phyloP scores from a whole-genome alignment of 2,113 vertebrate species.

The Rattus rattus region DNA sequence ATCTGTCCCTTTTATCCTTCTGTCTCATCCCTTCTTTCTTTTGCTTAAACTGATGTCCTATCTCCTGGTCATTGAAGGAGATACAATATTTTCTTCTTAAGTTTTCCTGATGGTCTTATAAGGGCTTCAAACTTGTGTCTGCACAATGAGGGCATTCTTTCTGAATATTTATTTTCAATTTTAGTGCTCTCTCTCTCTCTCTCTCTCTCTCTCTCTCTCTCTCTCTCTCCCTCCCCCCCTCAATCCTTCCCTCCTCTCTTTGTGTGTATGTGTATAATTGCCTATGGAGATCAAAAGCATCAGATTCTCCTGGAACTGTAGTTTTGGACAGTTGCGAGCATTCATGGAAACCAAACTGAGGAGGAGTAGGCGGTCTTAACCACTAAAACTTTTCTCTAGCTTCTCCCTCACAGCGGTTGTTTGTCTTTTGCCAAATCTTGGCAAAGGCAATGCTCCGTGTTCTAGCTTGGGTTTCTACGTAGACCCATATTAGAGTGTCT shows the following conservation, averaged over 20 bases:
- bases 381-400: not conserved
- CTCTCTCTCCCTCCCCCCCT: not conserved
- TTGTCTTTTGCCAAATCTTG: not conserved
- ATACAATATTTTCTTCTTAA: not conserved
- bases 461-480: not conserved
- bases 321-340: not conserved
- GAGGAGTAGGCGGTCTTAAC: not conserved
- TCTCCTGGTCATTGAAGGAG: not conserved
- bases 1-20: not conserved
- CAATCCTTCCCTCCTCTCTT: too few relatives aligned
- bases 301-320: not conserved
- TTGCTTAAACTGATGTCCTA: not conserved
- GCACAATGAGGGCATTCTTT: not conserved
- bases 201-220: not conserved
- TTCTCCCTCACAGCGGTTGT: too few relatives aligned
- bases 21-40: not conserved
- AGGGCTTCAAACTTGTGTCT: not conserved
- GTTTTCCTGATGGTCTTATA: not conserved
- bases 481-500: not conserved
- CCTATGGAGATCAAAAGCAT: not conserved
- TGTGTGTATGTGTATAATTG: not conserved
- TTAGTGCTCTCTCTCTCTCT: not conserved
- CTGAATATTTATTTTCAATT: not conserved
- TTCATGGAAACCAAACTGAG: not conserved
- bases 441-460: not conserved